Evolutionary conservation across 2,888 invertebrate genomes (phyloP).

Genomic region (Brachypalpus laphriformis): DNA sequence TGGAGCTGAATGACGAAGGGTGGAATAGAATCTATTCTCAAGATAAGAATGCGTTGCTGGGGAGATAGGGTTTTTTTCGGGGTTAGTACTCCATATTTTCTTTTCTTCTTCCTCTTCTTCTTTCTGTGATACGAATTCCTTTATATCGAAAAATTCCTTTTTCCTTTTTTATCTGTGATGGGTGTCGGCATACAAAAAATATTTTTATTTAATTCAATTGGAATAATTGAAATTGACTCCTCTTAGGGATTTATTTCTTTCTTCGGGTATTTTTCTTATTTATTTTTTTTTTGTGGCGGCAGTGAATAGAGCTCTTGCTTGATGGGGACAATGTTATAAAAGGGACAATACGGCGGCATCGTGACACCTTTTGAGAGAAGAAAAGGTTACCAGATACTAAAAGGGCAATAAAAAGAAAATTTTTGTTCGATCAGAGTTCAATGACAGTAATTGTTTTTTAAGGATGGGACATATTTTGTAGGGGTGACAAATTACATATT

Average conservation of each 20-base stretch:
- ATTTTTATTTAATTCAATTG: conserved; percentile 17
- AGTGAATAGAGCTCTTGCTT: background rate
- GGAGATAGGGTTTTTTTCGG: background rate
- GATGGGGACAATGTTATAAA: background rate
- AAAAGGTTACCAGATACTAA: background rate
- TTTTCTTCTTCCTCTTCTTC: background rate
- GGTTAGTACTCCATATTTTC: background rate
- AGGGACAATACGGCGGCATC: background rate
- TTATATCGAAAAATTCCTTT: background rate
- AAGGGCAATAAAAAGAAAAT: background rate
- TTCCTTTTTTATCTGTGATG: conserved; percentile 12
- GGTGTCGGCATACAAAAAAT: background rate
- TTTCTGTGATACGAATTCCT: background rate
- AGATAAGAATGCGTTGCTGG: background rate
- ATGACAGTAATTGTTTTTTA: background rate
- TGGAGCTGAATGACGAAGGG: background rate
- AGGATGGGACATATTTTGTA: background rate
- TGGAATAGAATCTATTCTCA: background rate
- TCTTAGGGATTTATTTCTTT: background rate
- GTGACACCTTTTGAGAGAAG: background rate
- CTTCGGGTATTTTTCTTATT: background rate
- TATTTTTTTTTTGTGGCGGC: background rate
- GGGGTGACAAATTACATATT: background rate
- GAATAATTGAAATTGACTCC: conserved; percentile 38
- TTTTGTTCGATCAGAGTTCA: background rate